Percentiles rank a stretch among this genome's conserved stretches.
Evolutionary conservation across 2,888 invertebrate genomes (phyloP).

Genomic region (Hypsopygia costalis): DNA sequence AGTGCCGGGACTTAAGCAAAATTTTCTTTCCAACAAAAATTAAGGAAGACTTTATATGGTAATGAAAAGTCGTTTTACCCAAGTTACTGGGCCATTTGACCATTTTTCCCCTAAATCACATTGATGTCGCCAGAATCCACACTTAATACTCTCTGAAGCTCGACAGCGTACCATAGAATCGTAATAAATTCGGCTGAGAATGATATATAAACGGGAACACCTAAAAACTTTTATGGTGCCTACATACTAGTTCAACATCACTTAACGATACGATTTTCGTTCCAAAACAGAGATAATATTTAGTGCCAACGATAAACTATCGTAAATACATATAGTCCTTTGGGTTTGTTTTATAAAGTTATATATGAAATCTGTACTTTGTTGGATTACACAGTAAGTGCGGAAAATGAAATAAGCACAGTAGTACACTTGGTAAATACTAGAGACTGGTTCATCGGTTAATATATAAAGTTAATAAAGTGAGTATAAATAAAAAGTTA

Average conservation of each 20-base stretch:
- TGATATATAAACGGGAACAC: too few relatives aligned
- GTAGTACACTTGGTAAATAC: too few relatives aligned
- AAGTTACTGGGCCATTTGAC: slow-evolving; percentile 6
- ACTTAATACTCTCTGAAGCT: slow-evolving; percentile 8
- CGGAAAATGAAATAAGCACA: too few relatives aligned
- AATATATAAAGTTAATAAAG: too few relatives aligned
- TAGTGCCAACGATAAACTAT: too few relatives aligned
- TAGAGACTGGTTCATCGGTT: too few relatives aligned
- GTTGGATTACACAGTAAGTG: too few relatives aligned
- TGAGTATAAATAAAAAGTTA: too few relatives aligned
- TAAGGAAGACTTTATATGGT: slow-evolving; percentile 3
- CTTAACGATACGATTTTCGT: background rate
- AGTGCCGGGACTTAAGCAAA: background rate
- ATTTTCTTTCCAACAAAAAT: slow-evolving; percentile 1
- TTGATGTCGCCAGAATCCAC: slow-evolving; percentile 9
- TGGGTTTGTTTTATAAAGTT: too few relatives aligned
- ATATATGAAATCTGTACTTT: too few relatives aligned
- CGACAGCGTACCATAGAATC: slow-evolving; percentile 11
- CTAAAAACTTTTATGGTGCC: slow-evolving; percentile 6
- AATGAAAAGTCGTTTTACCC: slow-evolving; percentile 9
- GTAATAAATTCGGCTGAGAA: slow-evolving; percentile 14
- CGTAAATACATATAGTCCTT: too few relatives aligned
- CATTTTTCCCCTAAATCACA: slow-evolving; percentile 15
- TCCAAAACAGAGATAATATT: too few relatives aligned
- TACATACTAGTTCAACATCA: background rate